Evolutionary conservation across 2,113 vertebrate genomes (phyloP).

Genomic region (Prionailurus viverrinus): DNA sequence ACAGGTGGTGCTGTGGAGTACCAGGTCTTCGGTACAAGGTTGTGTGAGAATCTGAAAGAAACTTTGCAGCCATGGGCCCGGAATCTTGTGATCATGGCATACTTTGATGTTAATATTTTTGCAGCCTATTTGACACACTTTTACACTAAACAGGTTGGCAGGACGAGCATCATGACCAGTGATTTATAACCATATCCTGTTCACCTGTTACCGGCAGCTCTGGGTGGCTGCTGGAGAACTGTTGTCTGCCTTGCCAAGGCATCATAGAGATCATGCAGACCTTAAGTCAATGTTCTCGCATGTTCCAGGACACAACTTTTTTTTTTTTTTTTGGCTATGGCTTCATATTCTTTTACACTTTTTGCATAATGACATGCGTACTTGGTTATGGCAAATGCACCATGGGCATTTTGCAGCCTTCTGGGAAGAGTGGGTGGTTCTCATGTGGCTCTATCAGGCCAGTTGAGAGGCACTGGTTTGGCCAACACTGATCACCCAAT

Average conservation of each 20-base stretch:
- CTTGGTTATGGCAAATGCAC: neutral
- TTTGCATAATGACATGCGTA: rapidly evolving
- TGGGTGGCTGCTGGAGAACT: neutral
- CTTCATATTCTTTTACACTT: neutral
- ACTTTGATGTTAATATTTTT: neutral
- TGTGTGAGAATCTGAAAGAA: neutral
- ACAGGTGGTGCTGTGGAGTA: rapidly evolving
- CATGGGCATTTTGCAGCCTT: no score
- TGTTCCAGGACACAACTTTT: neutral
- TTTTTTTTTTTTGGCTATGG: neutral
- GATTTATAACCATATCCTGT: neutral
- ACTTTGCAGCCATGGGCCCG: rapidly evolving
- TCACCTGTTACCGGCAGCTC: neutral
- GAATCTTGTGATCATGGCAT: rapidly evolving
- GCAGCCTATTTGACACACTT: neutral
- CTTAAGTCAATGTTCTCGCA: neutral
- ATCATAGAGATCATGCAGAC: neutral
- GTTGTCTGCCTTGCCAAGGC: no score
- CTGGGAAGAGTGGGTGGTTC: neutral
- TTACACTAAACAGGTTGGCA: neutral
- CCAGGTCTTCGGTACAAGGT: neutral
- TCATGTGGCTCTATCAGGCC: rapidly evolving
- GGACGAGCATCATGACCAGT: rapidly evolving
- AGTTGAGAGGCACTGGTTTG: neutral
- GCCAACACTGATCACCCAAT: neutral